Evolutionary conservation across 92 coral and sea anemone species (phyloP).

Genomic region (Heliopora coerulea): DNA sequence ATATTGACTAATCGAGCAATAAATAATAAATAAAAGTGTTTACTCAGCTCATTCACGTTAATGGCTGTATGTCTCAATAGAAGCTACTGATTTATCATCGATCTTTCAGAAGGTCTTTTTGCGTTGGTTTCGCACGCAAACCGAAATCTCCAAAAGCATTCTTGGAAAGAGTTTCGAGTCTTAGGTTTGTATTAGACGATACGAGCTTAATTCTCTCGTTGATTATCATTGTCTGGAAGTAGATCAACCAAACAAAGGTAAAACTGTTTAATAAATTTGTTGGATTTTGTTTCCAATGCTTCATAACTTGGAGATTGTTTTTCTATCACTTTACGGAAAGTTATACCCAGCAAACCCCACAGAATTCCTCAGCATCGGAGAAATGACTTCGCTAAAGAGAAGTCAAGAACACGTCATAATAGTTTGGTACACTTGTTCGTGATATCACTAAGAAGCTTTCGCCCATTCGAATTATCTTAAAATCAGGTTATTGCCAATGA

Average conservation of each 20-base stretch:
- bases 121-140: not conserved
- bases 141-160: not conserved
- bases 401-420: too few relatives aligned
- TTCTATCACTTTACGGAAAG: not conserved
- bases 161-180: not conserved
- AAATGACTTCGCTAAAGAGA: not conserved
- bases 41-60: conserved; percentile 44
- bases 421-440: not conserved
- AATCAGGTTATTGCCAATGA: too few relatives aligned
- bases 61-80: not conserved
- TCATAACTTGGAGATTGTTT: not conserved
- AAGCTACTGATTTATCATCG: not conserved
- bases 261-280: not conserved
- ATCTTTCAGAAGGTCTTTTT: not conserved
- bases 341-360: not conserved
- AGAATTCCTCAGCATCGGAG: not conserved
- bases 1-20: conserved; percentile 44
- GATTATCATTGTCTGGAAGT: not conserved
- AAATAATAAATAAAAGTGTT: conserved; percentile 40
- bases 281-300: not conserved
- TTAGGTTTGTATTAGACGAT: too few relatives aligned
- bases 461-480: not conserved
- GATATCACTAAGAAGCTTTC: not conserved
- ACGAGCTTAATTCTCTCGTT: too few relatives aligned
- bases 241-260: not conserved